A percentile compares a stretch with the other conserved stretches of the same genome.
These are phyloP conservation scores for Nemotelus pantherinus DNA, from an alignment of 2,888 invertebrate genomes.

Conservation along the genomic window DNA sequence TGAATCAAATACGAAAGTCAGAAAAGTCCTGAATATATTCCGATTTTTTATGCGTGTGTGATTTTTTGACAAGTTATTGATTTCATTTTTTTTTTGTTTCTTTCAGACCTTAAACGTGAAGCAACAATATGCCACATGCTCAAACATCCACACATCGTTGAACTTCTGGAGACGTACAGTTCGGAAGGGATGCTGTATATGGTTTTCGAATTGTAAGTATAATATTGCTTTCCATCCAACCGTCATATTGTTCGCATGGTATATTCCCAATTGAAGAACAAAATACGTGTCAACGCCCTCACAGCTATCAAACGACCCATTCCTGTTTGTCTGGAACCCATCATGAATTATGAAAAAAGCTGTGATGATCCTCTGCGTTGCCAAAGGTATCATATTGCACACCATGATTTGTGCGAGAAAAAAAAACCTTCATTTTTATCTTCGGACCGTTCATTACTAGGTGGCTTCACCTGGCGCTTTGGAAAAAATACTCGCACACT, in stretches of 20 bases:
- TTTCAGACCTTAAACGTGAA: slow-evolving; percentile 95
- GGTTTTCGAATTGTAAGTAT: slow-evolving; percentile 98
- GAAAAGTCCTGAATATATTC: background rate
- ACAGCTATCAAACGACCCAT: no score
- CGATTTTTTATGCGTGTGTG: background rate
- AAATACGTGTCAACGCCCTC: no score
- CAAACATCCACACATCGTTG: slow-evolving; percentile 98
- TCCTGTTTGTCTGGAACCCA: background rate
- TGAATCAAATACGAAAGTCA: background rate
- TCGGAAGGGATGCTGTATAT: slow-evolving; percentile 99
- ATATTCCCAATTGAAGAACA: background rate
- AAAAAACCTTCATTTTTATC: background rate
- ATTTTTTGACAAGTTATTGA: background rate
- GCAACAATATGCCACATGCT: slow-evolving; percentile 99
- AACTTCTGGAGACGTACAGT: slow-evolving; percentile 96
- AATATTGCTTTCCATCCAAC: background rate
- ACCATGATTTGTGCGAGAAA: no score
- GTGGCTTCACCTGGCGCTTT: background rate
- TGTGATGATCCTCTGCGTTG: background rate
- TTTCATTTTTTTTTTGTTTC: slow-evolving; percentile 38
- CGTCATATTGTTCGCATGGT: slow-evolving; percentile 9
- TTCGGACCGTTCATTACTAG: background rate
- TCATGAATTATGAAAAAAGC: slow-evolving; percentile 45
- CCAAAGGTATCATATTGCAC: background rate
- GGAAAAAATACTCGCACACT: background rate